Conservation (phyloP, 2,113 vertebrate genomes). For the Copsychus sechellarum region DNA sequence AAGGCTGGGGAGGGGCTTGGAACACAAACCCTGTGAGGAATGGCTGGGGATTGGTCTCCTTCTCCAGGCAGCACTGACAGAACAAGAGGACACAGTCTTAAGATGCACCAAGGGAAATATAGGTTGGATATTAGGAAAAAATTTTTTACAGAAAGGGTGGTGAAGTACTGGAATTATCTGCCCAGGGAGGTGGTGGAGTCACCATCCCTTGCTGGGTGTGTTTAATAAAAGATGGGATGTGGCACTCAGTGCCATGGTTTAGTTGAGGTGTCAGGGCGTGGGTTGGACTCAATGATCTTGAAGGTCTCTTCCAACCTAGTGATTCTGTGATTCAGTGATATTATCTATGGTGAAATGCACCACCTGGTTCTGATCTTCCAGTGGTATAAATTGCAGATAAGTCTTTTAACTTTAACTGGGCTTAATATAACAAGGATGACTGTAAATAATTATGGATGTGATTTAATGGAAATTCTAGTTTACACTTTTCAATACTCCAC, state of each 20-base stretch:
- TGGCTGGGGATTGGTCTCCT: fast-evolving
- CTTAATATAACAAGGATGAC: background rate
- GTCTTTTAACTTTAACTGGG: background rate
- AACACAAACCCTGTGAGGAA: background rate
- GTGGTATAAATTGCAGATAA: background rate
- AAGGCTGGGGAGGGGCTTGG: background rate
- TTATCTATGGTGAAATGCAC: background rate
- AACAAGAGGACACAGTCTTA: fast-evolving
- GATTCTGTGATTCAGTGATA: background rate
- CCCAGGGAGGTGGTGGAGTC: background rate
- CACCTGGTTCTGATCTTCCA: background rate
- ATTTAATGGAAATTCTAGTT: background rate
- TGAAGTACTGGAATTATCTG: background rate
- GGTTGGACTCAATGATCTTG: background rate
- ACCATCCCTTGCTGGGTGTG: too few species aligned
- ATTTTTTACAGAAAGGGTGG: background rate
- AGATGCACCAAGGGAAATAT: background rate
- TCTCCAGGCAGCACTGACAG: background rate
- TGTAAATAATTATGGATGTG: background rate
- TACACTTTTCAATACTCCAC: background rate
- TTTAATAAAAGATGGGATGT: background rate
- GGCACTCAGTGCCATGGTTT: background rate
- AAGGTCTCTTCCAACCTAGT: background rate
- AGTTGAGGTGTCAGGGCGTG: background rate
- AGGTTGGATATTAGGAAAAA: background rate